These are phyloP conservation scores for Grammomys surdaster DNA, from an alignment of 2,113 vertebrate species.

Conservation along the genomic window DNA sequence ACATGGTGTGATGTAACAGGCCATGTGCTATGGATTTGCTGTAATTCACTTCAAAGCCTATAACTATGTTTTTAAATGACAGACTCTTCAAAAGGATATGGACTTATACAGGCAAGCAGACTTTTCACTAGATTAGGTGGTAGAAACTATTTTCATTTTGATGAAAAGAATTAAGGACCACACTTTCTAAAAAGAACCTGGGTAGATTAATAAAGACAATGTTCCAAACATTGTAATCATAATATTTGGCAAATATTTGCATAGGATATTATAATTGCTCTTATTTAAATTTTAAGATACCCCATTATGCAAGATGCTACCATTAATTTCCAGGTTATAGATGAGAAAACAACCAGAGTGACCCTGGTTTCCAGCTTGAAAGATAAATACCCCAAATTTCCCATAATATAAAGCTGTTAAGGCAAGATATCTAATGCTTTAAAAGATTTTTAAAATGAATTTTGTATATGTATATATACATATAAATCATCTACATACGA, in stretches of 20 bases:
- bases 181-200: neutral
- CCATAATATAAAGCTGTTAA: neutral
- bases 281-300: neutral
- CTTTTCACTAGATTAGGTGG: neutral
- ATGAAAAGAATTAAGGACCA: neutral
- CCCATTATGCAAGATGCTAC: neutral
- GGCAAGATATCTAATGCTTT: neutral
- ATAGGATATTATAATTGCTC: neutral
- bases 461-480: neutral
- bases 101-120: neutral
- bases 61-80: neutral
- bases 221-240: neutral
- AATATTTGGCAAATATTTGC: neutral
- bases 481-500: too few species aligned
- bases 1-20: neutral
- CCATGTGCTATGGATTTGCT: neutral
- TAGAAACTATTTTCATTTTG: neutral
- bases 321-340: constrained; percentile 39
- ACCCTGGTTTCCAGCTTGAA: neutral
- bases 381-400: constrained; percentile 2
- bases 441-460: neutral
- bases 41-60: neutral
- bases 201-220: neutral
- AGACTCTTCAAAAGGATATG: neutral
- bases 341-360: neutral